phyloP scores from a whole-genome alignment of 2,797 vertebrate genomes.

The Acanthiza pusilla region DNA sequence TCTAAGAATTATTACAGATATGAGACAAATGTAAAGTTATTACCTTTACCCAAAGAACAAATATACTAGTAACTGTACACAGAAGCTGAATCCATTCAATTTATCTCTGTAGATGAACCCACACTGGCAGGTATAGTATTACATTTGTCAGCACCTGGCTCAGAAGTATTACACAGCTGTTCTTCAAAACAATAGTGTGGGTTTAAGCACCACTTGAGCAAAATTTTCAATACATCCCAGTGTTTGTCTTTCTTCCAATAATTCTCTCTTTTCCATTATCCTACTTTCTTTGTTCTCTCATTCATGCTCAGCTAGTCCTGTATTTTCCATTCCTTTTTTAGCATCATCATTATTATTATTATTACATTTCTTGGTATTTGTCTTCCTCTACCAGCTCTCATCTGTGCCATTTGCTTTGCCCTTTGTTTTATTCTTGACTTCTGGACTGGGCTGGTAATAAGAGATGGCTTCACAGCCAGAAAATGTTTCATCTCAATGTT shows the following conservation, averaged over 20 bases:
- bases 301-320: conserved; percentile 22
- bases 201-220: background rate
- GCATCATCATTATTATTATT: background rate
- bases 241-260: background rate
- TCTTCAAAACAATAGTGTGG: background rate
- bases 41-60: background rate
- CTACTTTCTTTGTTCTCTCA: background rate
- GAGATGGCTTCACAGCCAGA: background rate
- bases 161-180: background rate
- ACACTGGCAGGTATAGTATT: background rate
- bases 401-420: background rate
- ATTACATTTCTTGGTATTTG: background rate
- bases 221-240: background rate
- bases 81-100: background rate
- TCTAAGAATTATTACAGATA: background rate
- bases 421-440: conserved; percentile 29
- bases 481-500: conserved; percentile 20
- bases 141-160: background rate
- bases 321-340: background rate
- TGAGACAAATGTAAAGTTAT: background rate
- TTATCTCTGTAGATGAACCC: background rate
- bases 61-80: background rate
- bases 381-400: background rate
- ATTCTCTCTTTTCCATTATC: background rate
- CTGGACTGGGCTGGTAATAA: background rate